Percentiles rank a stretch among this genome's conserved stretches.
Conservation (phyloP, 1,140 invertebrate genomes). For the Himalopsyche phryganea region DNA sequence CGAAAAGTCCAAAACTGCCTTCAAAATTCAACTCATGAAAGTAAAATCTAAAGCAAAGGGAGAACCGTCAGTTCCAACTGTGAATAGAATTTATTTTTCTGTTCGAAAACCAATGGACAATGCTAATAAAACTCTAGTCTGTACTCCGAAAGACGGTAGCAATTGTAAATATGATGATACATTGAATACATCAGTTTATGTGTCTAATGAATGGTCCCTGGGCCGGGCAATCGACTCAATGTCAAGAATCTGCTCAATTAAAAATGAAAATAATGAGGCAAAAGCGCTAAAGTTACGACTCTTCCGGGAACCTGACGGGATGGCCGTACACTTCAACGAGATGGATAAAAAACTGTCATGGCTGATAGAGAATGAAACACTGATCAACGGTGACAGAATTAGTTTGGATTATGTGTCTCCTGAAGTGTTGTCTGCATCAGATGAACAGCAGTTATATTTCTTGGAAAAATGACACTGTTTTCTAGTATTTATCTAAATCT, state of each 20-base stretch:
- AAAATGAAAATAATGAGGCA: constrained; percentile 26
- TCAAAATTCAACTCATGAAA: constrained; percentile 32
- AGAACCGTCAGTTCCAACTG: constrained; percentile 12
- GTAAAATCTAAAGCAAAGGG: constrained; percentile 31
- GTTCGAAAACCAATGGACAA: constrained; percentile 11
- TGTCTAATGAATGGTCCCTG: constrained; percentile 27
- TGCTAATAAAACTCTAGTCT: constrained; percentile 5
- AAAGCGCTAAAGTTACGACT: constrained; percentile 25
- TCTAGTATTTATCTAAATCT: no score
- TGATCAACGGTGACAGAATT: constrained; percentile 26
- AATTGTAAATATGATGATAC: neutral
- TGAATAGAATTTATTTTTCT: constrained; percentile 28
- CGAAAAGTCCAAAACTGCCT: constrained; percentile 26
- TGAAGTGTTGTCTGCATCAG: neutral
- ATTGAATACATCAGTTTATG: constrained; percentile 13
- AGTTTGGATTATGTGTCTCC: constrained; percentile 21
- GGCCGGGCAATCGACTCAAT: constrained; percentile 31
- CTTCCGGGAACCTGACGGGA: constrained; percentile 23
- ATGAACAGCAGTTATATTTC: constrained; percentile 7
- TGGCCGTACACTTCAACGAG: constrained; percentile 18
- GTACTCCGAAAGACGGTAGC: neutral
- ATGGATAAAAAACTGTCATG: constrained; percentile 21
- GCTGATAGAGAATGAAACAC: constrained; percentile 17
- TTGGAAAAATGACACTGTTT: constrained; percentile 4
- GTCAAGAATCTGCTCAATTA: constrained; percentile 18